A percentile compares a stretch with the other conserved stretches of the same genome.
Conservation (phyloP, 2,888 invertebrate genomes). For the Brachypterus glaber region DNA sequence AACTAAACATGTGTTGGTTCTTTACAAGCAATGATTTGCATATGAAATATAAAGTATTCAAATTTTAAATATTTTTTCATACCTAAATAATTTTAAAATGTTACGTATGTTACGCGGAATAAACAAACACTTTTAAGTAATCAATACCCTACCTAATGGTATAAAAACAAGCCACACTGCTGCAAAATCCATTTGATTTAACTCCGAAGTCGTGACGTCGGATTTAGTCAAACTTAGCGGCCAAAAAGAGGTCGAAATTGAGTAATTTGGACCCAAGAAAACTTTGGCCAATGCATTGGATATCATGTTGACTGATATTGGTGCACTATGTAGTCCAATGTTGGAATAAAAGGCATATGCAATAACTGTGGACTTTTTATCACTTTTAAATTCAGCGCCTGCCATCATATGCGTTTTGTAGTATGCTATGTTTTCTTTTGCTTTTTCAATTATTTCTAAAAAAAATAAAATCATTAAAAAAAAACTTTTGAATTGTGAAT, state of each 20-base stretch:
- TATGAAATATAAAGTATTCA: too few species aligned
- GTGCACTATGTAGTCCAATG: slow-evolving; percentile 44
- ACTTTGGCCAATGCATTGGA: slow-evolving; percentile 41
- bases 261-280: slow-evolving; percentile 28
- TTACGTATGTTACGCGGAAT: too few species aligned
- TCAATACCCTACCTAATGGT: too few species aligned
- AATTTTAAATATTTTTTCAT: too few species aligned
- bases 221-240: slow-evolving; percentile 29
- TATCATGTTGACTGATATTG: slow-evolving; percentile 44
- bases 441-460: slow-evolving; percentile 39
- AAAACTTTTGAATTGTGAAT: too few species aligned
- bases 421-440: slow-evolving; percentile 36
- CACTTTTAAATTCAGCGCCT: slow-evolving; percentile 41
- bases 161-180: slow-evolving; percentile 35
- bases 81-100: too few species aligned
- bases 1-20: too few species aligned
- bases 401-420: slow-evolving; percentile 42
- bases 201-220: slow-evolving; percentile 17
- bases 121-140: too few species aligned
- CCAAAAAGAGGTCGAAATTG: slow-evolving; percentile 33
- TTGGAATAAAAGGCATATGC: slow-evolving; percentile 40
- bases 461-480: too few species aligned
- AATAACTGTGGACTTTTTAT: slow-evolving; percentile 13
- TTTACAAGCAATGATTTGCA: too few species aligned
- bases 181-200: slow-evolving; percentile 27